Evolutionary conservation across 64 coral and sea anemone species (phyloP), one percentile per base, ranked within the genome.

Genomic region (Orbicella faveolata): DNA sequence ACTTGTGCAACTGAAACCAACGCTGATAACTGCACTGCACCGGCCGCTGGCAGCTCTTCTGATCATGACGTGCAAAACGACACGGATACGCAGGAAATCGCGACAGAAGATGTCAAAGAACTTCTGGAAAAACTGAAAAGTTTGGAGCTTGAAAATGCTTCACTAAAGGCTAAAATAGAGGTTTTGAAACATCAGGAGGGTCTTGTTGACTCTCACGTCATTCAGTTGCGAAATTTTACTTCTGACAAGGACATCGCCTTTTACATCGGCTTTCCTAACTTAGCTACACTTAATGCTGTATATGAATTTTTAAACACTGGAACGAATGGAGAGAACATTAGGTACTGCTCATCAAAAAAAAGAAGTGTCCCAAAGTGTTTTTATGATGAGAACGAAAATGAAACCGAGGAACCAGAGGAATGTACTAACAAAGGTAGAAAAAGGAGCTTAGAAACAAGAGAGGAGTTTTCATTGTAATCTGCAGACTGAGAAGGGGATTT

Each of bases 391-490:
- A 41, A 26, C 20, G 72, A 92, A 61, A 61, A 83, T 82, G 87
- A 70, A n/a, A 19, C 74, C 48, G 20, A 88, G n/a, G 68, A 83
- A 63, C 37, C 19, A 62, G 39, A 52, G 48, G 35, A 7, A 77
- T 57, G 53, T 26, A 65, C 74, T 64, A 83, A 35, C 16, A 94
- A 78, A 85, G 80, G 80, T 75, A 34, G 87, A 76, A 33, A 7
- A 88, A 82, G 86, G 35, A 41, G 39, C 2, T 2, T 41, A 41
- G 39, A 41, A 2, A 1, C 39, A 41, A 41, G 39, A 41, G 39
- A 93, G 88, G 36, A 81, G 33, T 89, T 94, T 94, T 89, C 81
- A 39, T 94, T 73, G 92, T 94, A 5, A 75, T 94, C 69, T 94
- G 87, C 80, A 89, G 85, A 57, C 48, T 88, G 6, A 80, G 91